Evolutionary conservation across 2,888 invertebrate species (phyloP), one percentile per base, ranked within the genome.

Genomic region (Leistus spinibarbis): DNA sequence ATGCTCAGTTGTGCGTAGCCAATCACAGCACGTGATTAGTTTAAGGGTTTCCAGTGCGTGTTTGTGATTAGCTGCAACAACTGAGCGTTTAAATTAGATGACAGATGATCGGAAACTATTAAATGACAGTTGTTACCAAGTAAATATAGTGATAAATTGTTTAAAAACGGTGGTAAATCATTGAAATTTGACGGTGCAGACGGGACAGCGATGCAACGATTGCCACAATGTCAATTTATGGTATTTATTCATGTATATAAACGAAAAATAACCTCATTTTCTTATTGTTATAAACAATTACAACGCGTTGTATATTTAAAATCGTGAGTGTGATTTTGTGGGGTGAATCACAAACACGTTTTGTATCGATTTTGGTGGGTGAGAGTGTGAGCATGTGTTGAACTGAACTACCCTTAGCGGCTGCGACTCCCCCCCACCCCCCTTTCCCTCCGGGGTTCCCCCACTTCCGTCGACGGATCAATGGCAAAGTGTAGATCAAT

Each of bases 161-260:
- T 64, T 56, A 54, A 65, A 71, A 71, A 65, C 17, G 16, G 23
- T 66, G 40, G 57, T 54, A 54, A n/a, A 57, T 67, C 64, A 24
- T 57, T 10, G 16, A 57, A 57, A 22, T 22, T 54, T 20, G 22
- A 19, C 10, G 24, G 27, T 65, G 19, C 56, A n/a, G 63, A 23
- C 56, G 62, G 23, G 60, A 23, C 69, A 78, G 78, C 73, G 76
- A 79, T 78, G 78, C 78, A 76, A 77, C 75, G 60, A 69, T 67
- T 54, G 40, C 73, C 76, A 78, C 62, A 66, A 78, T 79, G 79
- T 76, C 78, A 68, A 53, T 76, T 68, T 71, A 67, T 24, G 79
- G 79, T 79, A 79, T 78, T 77, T 75, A 54, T 40, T 40, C 7
- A 10, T n/a, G n/a, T 40, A 27, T 7, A 10, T 40, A 10, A 40